Evolutionary conservation across 2,113 vertebrate species (phyloP).

Genomic region (Charina bottae): DNA sequence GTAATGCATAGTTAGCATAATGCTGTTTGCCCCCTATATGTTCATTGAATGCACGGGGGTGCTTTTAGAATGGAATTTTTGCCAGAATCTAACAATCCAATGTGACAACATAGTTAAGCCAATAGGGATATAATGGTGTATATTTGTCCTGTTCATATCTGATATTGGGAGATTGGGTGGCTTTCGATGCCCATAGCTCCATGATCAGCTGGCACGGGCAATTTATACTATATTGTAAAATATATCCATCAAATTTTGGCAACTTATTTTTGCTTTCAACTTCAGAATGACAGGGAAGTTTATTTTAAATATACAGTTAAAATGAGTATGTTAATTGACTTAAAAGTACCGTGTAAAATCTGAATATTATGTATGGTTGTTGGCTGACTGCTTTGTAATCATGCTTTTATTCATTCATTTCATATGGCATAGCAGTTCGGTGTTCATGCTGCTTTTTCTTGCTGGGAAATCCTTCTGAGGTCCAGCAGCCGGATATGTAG

Average conservation of each 20-base stretch:
- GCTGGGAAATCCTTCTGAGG: too few species aligned
- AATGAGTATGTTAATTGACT: background rate
- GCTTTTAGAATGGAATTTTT: background rate
- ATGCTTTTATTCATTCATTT: background rate
- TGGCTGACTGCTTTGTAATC: background rate
- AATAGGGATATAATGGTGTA: background rate
- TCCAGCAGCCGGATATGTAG: too few species aligned
- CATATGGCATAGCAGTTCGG: too few species aligned
- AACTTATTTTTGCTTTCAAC: background rate
- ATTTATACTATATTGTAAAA: background rate
- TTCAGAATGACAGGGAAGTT: background rate
- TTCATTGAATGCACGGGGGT: background rate
- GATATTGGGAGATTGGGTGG: background rate
- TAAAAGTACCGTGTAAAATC: accelerated
- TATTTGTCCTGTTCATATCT: background rate
- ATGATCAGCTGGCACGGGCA: background rate
- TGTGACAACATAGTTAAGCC: background rate
- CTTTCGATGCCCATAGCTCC: background rate
- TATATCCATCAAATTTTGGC: background rate
- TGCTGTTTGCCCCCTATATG: background rate
- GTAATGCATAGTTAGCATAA: background rate
- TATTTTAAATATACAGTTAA: background rate
- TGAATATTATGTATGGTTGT: background rate
- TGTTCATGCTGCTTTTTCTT: too few species aligned
- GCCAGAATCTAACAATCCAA: background rate